Percentiles rank a stretch among this genome's conserved stretches.
These are phyloP conservation scores for Microvelia longipes DNA, from an alignment of 1,140 invertebrate genomes.

Conservation along the genomic window DNA sequence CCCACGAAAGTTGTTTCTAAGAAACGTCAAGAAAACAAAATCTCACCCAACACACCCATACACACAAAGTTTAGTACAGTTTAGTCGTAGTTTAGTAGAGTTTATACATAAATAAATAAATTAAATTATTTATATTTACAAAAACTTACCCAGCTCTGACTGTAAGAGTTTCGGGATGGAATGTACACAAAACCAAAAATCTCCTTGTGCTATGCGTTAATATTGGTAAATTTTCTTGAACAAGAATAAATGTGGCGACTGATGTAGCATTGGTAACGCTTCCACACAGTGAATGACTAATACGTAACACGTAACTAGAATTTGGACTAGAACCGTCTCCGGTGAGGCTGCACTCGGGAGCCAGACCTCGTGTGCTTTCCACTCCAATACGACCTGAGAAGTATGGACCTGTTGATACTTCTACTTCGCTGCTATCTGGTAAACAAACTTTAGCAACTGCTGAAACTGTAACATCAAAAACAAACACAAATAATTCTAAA, in stretches of 20 bases:
- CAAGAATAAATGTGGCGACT: slow-evolving; percentile 59
- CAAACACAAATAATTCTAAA: too few species aligned
- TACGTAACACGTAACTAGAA: slow-evolving; percentile 52
- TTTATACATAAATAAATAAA: too few species aligned
- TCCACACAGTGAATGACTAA: slow-evolving; percentile 57
- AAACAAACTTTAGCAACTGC: slow-evolving; percentile 57
- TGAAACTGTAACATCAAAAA: slow-evolving; percentile 40
- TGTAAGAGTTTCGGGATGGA: slow-evolving; percentile 59
- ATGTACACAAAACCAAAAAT: slow-evolving; percentile 62
- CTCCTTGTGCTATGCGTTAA: slow-evolving; percentile 61
- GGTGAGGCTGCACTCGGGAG: slow-evolving; percentile 28
- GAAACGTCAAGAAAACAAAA: too few species aligned
- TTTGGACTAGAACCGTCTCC: slow-evolving; percentile 39
- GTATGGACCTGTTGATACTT: slow-evolving; percentile 60
- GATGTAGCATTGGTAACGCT: slow-evolving; percentile 51
- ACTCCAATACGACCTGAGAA: slow-evolving; percentile 58
- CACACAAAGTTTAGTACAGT: too few species aligned
- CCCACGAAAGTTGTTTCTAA: too few species aligned
- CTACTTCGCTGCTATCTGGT: slow-evolving; percentile 56
- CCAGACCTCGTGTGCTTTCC: slow-evolving; percentile 44
- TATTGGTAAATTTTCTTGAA: slow-evolving; percentile 63
- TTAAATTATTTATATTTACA: too few species aligned
- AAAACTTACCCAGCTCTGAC: slow-evolving; percentile 48
- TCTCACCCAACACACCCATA: too few species aligned
- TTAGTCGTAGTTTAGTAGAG: too few species aligned